Evolutionary conservation across 2,888 invertebrate species (phyloP).

Genomic region (Pardosa pseudoannulata): DNA sequence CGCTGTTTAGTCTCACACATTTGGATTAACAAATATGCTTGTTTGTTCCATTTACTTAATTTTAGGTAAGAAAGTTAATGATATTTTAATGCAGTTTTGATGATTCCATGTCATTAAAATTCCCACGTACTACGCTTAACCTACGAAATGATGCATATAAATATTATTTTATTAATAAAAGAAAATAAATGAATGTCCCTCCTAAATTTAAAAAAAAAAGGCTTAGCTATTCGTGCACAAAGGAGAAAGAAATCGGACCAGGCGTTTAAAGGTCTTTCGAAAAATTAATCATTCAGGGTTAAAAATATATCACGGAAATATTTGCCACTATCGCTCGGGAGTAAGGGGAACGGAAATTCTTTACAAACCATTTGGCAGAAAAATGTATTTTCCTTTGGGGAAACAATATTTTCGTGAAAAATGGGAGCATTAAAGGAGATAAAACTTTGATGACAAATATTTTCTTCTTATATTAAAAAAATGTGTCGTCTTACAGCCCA

Average conservation of each 20-base stretch:
- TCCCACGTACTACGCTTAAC: background rate
- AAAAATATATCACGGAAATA: background rate
- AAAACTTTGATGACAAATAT: slow-evolving; percentile 7
- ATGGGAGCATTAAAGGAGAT: slow-evolving; percentile 4
- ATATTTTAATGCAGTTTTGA: slow-evolving; percentile 6
- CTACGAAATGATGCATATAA: background rate
- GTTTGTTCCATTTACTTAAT: too few species aligned
- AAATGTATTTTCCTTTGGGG: background rate
- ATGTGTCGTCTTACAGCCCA: too few species aligned
- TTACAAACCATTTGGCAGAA: slow-evolving; percentile 2
- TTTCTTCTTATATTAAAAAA: background rate
- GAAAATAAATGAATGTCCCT: too few species aligned
- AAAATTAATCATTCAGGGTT: background rate
- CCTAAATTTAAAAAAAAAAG: too few species aligned
- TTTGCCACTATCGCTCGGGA: background rate
- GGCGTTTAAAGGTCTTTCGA: background rate
- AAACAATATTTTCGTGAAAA: background rate
- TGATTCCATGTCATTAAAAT: background rate
- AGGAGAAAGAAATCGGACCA: background rate
- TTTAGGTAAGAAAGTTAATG: too few species aligned
- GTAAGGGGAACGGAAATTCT: background rate
- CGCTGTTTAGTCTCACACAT: too few species aligned
- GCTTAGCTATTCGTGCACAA: too few species aligned
- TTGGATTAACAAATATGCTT: too few species aligned
- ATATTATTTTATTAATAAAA: background rate